Evolutionary conservation across 2,113 vertebrate species (phyloP).

Genomic region (Alethe castanea): DNA sequence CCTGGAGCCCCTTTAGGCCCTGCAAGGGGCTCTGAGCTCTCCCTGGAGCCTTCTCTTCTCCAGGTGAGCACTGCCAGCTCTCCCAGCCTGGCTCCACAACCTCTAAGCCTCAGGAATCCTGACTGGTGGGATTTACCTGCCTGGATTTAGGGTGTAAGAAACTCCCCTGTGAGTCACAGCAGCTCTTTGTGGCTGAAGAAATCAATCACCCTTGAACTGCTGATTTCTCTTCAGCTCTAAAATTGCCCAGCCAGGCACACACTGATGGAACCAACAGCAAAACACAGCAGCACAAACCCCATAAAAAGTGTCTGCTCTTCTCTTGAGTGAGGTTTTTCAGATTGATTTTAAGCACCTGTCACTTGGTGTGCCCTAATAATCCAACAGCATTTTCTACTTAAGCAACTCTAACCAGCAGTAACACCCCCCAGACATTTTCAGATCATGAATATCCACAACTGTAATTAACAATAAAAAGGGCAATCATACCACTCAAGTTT

Average conservation of each 20-base stretch:
- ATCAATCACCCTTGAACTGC: neutral
- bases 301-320: neutral
- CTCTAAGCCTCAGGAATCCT: neutral
- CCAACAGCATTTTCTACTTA: neutral
- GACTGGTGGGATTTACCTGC: neutral
- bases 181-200: neutral
- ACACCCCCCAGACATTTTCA: neutral
- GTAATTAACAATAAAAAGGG: neutral
- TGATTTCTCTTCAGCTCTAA: neutral
- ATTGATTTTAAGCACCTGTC: neutral
- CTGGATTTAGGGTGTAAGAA: neutral
- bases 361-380: neutral
- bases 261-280: neutral
- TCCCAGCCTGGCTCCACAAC: neutral
- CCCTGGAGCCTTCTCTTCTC: neutral
- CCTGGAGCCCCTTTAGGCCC: neutral
- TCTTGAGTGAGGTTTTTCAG: neutral
- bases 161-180: neutral
- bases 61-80: neutral
- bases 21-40: neutral
- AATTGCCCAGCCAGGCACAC: neutral
- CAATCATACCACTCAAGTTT: slow-evolving; percentile 93
- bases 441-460: neutral
- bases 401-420: neutral
- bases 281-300: neutral